These are phyloP conservation scores for Lasioglossum malachurum DNA, from an alignment of 2,888 invertebrate genomes.

Conservation along the genomic window DNA sequence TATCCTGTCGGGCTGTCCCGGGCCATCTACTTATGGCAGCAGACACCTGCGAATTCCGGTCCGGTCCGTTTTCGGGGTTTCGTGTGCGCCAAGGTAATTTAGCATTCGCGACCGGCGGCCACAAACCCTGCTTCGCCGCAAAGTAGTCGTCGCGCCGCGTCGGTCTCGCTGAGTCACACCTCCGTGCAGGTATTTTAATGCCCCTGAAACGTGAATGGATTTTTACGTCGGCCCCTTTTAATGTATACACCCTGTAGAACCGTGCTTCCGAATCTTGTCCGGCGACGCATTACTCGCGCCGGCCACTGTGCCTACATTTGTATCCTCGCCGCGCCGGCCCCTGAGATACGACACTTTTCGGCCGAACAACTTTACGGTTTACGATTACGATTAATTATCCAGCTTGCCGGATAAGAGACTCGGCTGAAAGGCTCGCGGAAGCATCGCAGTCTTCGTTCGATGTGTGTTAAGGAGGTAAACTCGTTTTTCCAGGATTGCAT, in stretches of 20 bases:
- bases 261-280: constrained; percentile 46
- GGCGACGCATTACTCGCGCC: constrained; percentile 36
- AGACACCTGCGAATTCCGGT: constrained; percentile 66
- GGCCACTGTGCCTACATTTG: neutral
- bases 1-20: constrained; percentile 16
- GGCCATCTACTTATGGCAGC: constrained; percentile 35
- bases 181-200: constrained; percentile 46
- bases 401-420: neutral
- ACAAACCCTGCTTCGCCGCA: constrained; percentile 29
- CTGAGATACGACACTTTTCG: neutral
- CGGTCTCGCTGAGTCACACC: constrained; percentile 27
- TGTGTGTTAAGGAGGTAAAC: no score
- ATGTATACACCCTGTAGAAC: constrained; percentile 16
- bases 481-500: no score
- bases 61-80: constrained; percentile 36
- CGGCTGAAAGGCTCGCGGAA: neutral
- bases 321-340: neutral
- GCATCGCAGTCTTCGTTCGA: neutral
- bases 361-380: constrained; percentile 1
- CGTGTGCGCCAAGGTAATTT: constrained; percentile 42
- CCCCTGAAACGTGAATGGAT: constrained; percentile 47
- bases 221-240: constrained; percentile 29
- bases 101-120: constrained; percentile 54
- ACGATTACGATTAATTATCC: constrained; percentile 14
- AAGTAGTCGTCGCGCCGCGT: neutral